A percentile compares a stretch with the other conserved stretches of the same genome.
Conservation (phyloP, 2,797 vertebrate species). For the Falco biarmicus region DNA sequence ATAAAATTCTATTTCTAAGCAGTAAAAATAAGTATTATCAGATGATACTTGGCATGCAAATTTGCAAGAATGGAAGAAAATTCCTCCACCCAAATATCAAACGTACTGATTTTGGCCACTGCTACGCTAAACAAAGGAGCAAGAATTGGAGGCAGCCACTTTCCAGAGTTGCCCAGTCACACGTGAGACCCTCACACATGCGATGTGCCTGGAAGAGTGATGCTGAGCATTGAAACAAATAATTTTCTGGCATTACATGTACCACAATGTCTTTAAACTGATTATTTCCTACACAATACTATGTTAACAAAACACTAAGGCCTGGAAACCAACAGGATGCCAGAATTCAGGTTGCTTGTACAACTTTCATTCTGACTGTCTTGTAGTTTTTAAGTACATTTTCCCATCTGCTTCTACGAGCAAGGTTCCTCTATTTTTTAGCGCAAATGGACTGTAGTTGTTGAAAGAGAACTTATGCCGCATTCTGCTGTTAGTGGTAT, state of each 20-base stretch:
- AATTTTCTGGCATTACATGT: not conserved
- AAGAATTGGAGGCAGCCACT: not conserved
- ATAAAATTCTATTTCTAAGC: slow-evolving; percentile 32
- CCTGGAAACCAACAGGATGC: not conserved
- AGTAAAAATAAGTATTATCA: slow-evolving; percentile 61
- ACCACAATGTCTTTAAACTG: not conserved
- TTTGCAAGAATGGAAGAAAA: slow-evolving; percentile 53
- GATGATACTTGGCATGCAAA: slow-evolving; percentile 49
- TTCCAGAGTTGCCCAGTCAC: not conserved
- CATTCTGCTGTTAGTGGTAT: not conserved
- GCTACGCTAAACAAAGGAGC: not conserved
- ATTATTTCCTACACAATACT: not conserved
- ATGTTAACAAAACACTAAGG: not conserved
- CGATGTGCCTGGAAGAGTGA: not conserved
- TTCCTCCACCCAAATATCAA: slow-evolving; percentile 32
- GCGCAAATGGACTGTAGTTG: not conserved
- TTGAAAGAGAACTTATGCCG: not conserved
- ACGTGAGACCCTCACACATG: not conserved
- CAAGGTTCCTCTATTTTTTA: not conserved
- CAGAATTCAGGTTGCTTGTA: not conserved
- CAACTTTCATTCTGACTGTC: not conserved
- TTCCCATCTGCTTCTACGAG: not conserved
- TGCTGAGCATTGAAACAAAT: not conserved
- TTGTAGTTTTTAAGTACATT: not conserved
- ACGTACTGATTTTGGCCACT: not conserved